Base-by-base conservation (phyloP, 2,797 vertebrate genomes). In the Oreochromis mossambicus region DNA sequence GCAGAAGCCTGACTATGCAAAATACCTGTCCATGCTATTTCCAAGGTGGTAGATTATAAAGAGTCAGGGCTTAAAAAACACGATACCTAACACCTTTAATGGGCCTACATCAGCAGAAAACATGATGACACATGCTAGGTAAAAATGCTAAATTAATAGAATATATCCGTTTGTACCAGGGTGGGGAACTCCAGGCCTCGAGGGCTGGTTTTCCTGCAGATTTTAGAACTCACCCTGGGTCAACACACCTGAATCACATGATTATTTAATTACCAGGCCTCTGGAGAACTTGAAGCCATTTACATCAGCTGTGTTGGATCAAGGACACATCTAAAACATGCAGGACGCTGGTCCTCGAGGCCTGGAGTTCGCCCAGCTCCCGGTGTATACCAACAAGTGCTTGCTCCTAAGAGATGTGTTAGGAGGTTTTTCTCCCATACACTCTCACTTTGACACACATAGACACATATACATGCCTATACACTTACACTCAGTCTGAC, bases 201-300 rank as follows among this genome's bases (percentile, higher is more conserved):
- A 55, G 52, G 21, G 52, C 52, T 13, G 52, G 52, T 13, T 24
- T 24, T 0, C 21, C 0, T 55, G 12, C 21, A 26, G 52, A 2
- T 26, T 54, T 55, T 24, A 8, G 52, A 55, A 26, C 21, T 26
- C 21, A 0, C 6, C 52, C 52, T 55, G 52, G 52, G 52, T 55
- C 13, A 13, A 26, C 52, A 54, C 52, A 26, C 52, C 52, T 55
- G 21, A 4, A 26, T 54, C 52, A 54, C 21, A 54, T 54, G 52
- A 54, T 54, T 26, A 13, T 13, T 24, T 54, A 11, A 24, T 54
- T 54, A 26, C 21, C 52, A 54, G 0, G 21, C 52, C 52, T 54
- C n/a, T 52, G 51, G 0, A 54, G 0, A 54, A 54, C 52, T 0
- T 54, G 21, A 54, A 54, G 13, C 11, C 21, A 7, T 54, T 54